These are phyloP conservation scores for Papilio demoleus DNA, from an alignment of 2,888 invertebrate genomes.

Conservation along the genomic window DNA sequence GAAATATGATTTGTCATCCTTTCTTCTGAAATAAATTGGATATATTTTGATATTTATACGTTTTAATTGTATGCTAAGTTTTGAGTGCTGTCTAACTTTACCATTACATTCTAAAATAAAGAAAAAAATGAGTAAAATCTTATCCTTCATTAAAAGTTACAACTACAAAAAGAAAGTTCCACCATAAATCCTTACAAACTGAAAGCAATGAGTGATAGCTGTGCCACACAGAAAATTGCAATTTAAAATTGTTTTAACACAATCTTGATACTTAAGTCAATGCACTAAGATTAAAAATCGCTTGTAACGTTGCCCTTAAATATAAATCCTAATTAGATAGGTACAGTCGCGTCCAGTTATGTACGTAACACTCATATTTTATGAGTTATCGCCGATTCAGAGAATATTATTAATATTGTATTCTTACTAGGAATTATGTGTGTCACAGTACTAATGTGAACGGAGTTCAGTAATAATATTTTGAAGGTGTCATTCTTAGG, in stretches of 20 bases:
- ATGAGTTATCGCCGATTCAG: conserved; percentile 63
- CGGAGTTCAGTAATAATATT: not conserved
- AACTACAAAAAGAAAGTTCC: conserved; percentile 41
- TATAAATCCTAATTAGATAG: conserved; percentile 59
- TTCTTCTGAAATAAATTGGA: too few species aligned
- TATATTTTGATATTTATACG: too few species aligned
- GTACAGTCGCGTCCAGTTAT: conserved; percentile 51
- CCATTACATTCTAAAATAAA: not conserved
- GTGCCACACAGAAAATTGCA: conserved; percentile 41
- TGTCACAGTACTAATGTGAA: conserved; percentile 15
- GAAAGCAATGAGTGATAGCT: conserved; percentile 44
- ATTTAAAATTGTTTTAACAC: conserved; percentile 9
- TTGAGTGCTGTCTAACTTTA: too few species aligned
- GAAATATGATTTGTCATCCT: too few species aligned
- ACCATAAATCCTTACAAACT: conserved; percentile 42
- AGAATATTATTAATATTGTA: conserved; percentile 51
- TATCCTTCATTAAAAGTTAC: conserved; percentile 33
- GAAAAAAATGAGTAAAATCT: conserved; percentile 8
- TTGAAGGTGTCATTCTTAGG: conserved; percentile 21
- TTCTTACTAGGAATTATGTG: conserved; percentile 44
- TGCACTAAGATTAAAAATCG: conserved; percentile 37
- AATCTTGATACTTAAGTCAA: not conserved
- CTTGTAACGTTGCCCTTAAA: conserved; percentile 2
- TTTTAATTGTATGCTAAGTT: too few species aligned
- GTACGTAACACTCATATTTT: conserved; percentile 55